Evolutionary conservation across 2,113 vertebrate genomes (phyloP), one percentile per base, ranked within the genome.

Genomic region (Xiphias gladius): DNA sequence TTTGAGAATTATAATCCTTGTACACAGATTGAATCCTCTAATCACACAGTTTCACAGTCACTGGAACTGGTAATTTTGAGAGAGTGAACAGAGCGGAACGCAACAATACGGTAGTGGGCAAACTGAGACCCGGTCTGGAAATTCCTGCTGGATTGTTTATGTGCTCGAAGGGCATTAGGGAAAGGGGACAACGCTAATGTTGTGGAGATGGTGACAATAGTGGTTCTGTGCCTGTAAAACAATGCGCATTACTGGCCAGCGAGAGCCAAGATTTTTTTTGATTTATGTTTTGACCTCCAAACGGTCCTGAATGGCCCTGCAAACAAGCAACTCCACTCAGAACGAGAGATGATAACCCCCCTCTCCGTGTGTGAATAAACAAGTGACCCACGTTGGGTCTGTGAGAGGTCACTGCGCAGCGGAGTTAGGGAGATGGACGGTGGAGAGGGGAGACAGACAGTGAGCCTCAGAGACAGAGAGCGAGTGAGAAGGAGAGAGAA

Each of bases 101-200:
- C 81, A 91, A 72, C 35, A 26, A 77, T 54, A 71, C 39, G 20
- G 62, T 65, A 76, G 68, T 82, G 83, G 80, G 75, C 67, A 85
- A 73, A 73, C 30, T 30, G 68, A 86, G 52, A 39, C 46, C 35
- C 11, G 32, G 73, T 86, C 77, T 88, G 87, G 79, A 91, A 93
- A 92, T 90, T 93, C 90, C 88, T 82, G 81, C 63, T 35, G 70
- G 73, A 83, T 89, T 94, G 87, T 95, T 92, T 91, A 80, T 88
- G 71, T 85, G 86, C 76, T 79, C 58, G 72, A 79, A 58, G 69
- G 78, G 82, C 48, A 73, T 66, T 64, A 19, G 76, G n/a, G 63
- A 83, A 88, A 68, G 58, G 77, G 83, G 82, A 84, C 85, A 75
- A 67, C 20, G 39, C 62, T 86, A 78, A 86, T 88, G 86, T 76